Percentiles rank a stretch among this genome's conserved stretches.
These are phyloP conservation scores for Toxostoma redivivum DNA, from an alignment of 2,113 vertebrate species.

Conservation along the genomic window DNA sequence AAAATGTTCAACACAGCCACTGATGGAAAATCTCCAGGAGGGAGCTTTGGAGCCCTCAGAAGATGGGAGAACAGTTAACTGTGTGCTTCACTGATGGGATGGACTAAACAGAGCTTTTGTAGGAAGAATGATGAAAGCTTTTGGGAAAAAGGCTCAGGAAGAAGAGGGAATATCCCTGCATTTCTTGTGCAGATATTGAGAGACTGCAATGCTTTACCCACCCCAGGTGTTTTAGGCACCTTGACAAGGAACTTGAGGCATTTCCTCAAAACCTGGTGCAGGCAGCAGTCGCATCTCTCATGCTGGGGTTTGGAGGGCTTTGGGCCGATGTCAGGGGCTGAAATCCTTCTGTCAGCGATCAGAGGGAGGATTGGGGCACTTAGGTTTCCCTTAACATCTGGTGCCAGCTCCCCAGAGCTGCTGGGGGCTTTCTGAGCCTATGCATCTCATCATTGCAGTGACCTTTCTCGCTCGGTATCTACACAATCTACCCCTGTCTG, in stretches of 20 bases:
- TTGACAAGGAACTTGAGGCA: neutral
- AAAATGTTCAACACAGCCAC: neutral
- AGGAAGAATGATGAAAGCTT: neutral
- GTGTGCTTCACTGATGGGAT: neutral
- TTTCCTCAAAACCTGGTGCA: neutral
- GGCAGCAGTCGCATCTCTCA: accelerated
- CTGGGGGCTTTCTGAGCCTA: neutral
- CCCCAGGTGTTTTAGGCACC: neutral
- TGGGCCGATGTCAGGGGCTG: neutral
- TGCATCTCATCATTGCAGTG: neutral
- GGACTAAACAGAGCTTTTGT: neutral
- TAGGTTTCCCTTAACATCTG: neutral
- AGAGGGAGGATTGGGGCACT: neutral
- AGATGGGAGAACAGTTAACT: neutral
- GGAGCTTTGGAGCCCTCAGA: neutral
- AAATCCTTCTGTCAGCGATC: neutral
- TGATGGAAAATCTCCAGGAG: neutral
- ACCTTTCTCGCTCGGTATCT: neutral
- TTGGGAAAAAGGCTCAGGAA: neutral
- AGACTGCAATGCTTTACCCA: neutral
- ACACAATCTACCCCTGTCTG: neutral
- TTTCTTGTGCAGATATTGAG: neutral
- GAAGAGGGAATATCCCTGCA: neutral
- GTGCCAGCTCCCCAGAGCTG: neutral
- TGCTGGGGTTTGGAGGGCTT: neutral